Evolutionary conservation across 2,888 invertebrate genomes (phyloP), one percentile per base, ranked within the genome.

Genomic region (Conus canariensis): DNA sequence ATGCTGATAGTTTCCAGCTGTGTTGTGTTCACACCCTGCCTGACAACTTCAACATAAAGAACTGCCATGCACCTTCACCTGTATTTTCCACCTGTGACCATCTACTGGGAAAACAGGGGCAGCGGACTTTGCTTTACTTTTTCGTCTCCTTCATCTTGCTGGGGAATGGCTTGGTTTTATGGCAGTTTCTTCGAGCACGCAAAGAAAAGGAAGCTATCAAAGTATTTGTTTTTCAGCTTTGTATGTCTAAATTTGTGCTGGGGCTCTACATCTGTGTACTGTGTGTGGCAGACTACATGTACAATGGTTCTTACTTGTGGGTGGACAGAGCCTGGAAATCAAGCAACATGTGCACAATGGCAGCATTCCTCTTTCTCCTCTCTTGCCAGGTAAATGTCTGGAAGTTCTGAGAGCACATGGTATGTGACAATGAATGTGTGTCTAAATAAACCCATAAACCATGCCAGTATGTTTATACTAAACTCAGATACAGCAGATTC

Each of bases 221-320:
- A 0, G 59, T 64, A 12, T 85, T 85, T 45, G 0, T 14, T 0
- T 60, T 25, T 12, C 67, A 87, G 45, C 45, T 87, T 56, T 45
- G 30, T 16, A 5, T 14, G 56, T 70, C 87, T 10, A 70, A 87
- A 12, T 45, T 67, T 45, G 89, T 90, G 22, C 93, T 94, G 93
- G 94, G 94, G 2, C n/a, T 93, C 8, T 94, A 94, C 88, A 45
- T 94, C 87, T 16, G 60, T n/a, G 70, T 87, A 5, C 30, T 87
- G n/a, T 45, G 56, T 70, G 70, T 87, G 8, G 67, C 70, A 16
- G 87, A 87, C 56, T 67, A n/a, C 45, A 45, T 45, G 45, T 4
- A 45, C 45, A 45, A 4, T 45, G 45, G 45, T 45, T 45, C 45
- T 30, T 45, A 45, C 45, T 45, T 45, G 2, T 45, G 45, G 45